phyloP scores from a whole-genome alignment of 2,888 invertebrate species.

The Mimas tiliae region DNA sequence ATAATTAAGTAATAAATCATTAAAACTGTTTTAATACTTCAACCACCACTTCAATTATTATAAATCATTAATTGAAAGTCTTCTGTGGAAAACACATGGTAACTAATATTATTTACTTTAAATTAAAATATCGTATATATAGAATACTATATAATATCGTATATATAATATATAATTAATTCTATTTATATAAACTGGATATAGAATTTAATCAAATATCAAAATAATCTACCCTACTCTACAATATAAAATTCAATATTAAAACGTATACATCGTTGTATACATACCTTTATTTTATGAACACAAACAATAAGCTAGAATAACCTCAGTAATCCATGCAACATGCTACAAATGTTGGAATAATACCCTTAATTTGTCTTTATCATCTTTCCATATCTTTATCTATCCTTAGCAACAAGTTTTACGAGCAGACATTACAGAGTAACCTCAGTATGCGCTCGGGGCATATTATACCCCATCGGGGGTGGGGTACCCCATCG shows the following conservation, averaged over 20 bases:
- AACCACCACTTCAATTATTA: too few species aligned
- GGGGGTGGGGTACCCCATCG: background rate
- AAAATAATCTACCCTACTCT: too few species aligned
- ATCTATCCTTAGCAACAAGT: constrained; percentile 25
- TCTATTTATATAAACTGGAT: too few species aligned
- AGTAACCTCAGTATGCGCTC: constrained; percentile 13
- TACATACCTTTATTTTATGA: background rate
- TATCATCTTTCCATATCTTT: constrained; percentile 23
- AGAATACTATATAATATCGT: too few species aligned
- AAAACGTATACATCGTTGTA: background rate
- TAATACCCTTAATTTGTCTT: constrained; percentile 10
- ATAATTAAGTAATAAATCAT: too few species aligned
- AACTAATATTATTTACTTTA: too few species aligned
- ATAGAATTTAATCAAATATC: too few species aligned
- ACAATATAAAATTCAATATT: background rate
- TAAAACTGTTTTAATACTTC: too few species aligned
- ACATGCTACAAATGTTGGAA: constrained; percentile 7
- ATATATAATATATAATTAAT: too few species aligned
- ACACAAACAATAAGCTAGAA: background rate
- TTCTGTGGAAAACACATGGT: too few species aligned
- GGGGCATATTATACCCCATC: constrained; percentile 14
- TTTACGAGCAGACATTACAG: constrained; percentile 25
- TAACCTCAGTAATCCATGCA: constrained; percentile 1
- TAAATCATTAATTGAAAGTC: too few species aligned
- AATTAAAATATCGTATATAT: too few species aligned